These are phyloP conservation scores for Hucho hucho DNA, from an alignment of 2,113 vertebrate genomes.

Conservation along the genomic window DNA sequence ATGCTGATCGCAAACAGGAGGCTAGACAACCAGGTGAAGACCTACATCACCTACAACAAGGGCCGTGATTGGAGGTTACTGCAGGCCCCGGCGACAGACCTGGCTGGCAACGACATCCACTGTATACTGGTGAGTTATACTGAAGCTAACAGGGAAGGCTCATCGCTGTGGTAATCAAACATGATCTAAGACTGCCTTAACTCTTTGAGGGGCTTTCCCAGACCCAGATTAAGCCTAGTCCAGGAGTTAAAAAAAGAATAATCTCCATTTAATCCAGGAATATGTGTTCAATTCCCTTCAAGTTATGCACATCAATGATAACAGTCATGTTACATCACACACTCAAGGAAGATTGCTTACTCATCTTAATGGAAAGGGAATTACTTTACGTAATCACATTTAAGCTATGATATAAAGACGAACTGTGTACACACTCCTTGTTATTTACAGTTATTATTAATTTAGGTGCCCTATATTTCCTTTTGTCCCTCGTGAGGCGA, in stretches of 20 bases:
- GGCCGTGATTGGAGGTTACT: conserved; percentile 94
- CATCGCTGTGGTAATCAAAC: no score
- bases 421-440: not conserved
- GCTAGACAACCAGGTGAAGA: conserved; percentile 91
- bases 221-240: no score
- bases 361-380: not conserved
- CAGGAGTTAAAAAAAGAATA: no score
- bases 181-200: no score
- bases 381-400: not conserved
- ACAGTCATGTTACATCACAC: not conserved
- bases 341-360: not conserved
- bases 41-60: conserved; percentile 97
- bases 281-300: no score
- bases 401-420: not conserved
- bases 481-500: not conserved
- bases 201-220: no score
- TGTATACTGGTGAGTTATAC: conserved; percentile 86
- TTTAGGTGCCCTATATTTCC: not conserved
- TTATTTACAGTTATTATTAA: not conserved
- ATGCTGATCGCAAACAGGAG: conserved; percentile 95
- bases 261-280: no score
- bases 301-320: not conserved
- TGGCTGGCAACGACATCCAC: conserved; percentile 85
- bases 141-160: no score
- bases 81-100: conserved; percentile 82